phyloP scores from a whole-genome alignment of 1,140 invertebrate species.

The Heliothis subflexa region DNA sequence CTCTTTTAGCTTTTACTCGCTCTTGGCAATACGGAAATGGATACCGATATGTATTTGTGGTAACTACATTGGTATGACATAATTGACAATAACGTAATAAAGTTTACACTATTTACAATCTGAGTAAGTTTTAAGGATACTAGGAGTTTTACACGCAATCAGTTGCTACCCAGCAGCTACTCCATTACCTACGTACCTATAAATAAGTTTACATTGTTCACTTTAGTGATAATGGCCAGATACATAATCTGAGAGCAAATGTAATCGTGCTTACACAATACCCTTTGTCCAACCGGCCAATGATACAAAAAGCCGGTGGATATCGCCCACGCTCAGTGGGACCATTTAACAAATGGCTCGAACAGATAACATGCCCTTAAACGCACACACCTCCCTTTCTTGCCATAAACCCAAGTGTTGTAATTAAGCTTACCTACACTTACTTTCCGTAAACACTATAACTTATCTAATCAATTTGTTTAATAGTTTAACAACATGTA shows the following conservation, averaged over 20 bases:
- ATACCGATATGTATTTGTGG: neutral
- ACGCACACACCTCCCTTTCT: neutral
- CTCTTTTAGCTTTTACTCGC: neutral
- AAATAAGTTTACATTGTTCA: constrained; percentile 3
- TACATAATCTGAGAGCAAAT: neutral
- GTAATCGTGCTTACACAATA: constrained; percentile 31
- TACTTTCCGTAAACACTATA: neutral
- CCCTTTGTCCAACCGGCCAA: neutral
- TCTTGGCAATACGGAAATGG: neutral
- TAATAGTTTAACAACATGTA: neutral
- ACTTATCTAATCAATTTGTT: neutral
- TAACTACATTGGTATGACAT: too few relatives aligned
- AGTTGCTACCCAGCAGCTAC: neutral
- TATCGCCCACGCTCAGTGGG: constrained; percentile 9
- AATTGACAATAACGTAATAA: neutral
- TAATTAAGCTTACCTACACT: neutral
- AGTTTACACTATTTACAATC: constrained; percentile 16
- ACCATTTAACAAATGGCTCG: constrained; percentile 21
- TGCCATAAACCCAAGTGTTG: neutral
- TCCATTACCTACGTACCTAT: neutral
- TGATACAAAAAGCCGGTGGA: constrained; percentile 24
- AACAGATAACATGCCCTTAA: neutral
- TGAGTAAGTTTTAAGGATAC: constrained; percentile 8
- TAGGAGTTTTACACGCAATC: neutral
- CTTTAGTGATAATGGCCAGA: constrained; percentile 8